Evolutionary conservation across 2,797 vertebrate species (phyloP).

Genomic region (Tolypeutes matacus): DNA sequence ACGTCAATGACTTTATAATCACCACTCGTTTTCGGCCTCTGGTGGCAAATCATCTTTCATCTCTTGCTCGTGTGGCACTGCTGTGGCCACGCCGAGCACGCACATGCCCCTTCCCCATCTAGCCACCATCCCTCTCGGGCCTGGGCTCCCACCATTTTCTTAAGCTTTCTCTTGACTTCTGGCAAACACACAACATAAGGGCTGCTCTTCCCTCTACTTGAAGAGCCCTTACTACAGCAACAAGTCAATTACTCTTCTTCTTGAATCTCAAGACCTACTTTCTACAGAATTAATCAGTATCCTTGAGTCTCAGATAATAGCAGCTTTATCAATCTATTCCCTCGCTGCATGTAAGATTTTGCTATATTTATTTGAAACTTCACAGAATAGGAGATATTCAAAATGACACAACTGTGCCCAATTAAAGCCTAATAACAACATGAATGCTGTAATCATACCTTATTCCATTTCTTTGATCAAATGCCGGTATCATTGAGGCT

Average conservation of each 20-base stretch:
- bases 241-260: background rate
- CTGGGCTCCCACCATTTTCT: background rate
- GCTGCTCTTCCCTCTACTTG: background rate
- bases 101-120: background rate
- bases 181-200: background rate
- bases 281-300: background rate
- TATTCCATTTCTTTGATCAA: slow-evolving; percentile 99
- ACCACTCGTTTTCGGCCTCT: background rate
- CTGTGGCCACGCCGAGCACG: background rate
- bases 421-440: background rate
- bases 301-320: background rate
- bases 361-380: slow-evolving; percentile 28
- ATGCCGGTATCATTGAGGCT: slow-evolving; percentile 99
- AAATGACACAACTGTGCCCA: background rate
- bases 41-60: background rate
- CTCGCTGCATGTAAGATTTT: background rate
- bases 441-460: slow-evolving; percentile 89
- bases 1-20: background rate
- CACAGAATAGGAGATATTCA: background rate
- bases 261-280: background rate
- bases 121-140: background rate
- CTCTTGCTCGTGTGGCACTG: background rate
- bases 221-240: background rate
- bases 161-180: background rate
- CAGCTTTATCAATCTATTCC: background rate